Evolutionary conservation across 1,140 invertebrate species (phyloP).

Genomic region (Drosophila suzukii): DNA sequence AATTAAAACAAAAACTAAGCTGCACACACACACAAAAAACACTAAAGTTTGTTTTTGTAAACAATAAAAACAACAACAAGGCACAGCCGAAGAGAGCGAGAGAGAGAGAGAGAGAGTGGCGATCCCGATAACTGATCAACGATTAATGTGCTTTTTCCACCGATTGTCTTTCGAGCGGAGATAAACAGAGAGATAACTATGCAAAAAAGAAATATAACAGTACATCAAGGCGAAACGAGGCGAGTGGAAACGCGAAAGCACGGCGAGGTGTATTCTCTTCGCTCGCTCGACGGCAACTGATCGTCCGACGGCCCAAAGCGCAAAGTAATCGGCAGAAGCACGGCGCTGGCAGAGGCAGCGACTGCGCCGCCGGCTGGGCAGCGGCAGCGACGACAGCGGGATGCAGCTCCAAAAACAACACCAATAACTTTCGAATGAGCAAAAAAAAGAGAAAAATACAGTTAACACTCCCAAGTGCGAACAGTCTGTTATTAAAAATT

Average conservation of each 20-base stretch:
- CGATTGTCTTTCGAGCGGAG: conserved; percentile 19
- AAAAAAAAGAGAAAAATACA: conserved; percentile 10
- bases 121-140: conserved; percentile 29
- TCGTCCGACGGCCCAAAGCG: conserved; percentile 7
- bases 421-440: conserved; percentile 76
- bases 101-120: conserved; percentile 9
- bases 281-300: conserved; percentile 76
- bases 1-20: conserved; percentile 33
- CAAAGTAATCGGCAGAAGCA: conserved; percentile 1
- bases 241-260: conserved; percentile 1
- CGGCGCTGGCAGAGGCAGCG: conserved; percentile 23
- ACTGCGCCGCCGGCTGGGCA: conserved; percentile 21
- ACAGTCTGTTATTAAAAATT: background rate
- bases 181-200: conserved; percentile 25
- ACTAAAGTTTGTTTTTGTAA: conserved; percentile 27
- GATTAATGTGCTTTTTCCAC: conserved; percentile 17
- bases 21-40: conserved; percentile 14
- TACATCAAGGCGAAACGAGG: conserved; percentile 24
- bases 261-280: conserved; percentile 61
- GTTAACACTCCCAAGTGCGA: background rate
- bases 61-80: conserved; percentile 23
- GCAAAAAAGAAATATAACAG: conserved; percentile 33
- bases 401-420: conserved; percentile 56
- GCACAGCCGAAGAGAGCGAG: conserved; percentile 7
- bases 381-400: conserved; percentile 25